Evolutionary conservation across 2,797 vertebrate genomes (phyloP), one percentile per base, ranked within the genome.

Genomic region (Crocodylus rhombifer): DNA sequence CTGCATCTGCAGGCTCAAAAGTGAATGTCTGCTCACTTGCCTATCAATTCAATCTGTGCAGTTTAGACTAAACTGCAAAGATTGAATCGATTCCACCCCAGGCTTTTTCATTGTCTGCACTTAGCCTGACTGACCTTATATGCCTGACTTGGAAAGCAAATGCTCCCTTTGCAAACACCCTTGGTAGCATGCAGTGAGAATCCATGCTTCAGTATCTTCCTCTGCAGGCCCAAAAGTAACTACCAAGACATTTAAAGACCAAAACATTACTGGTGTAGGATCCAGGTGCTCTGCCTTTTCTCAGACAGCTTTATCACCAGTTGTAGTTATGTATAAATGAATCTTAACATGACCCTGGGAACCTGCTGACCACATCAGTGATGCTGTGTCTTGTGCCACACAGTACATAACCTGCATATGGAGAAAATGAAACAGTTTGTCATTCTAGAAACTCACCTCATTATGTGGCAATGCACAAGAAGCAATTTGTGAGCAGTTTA

Each of bases 331-430:
- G 21, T 33, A 69, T 8, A 62, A 69, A 71, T 1, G 10, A 86
- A 65, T 14, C 57, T 78, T 11, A 57, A 2, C 0, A 1, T 56
- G 82, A 21, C 60, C 84, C 55, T 58, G 56, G 80, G 36, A 89
- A 36, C 62, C 15, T 1, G 2, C 69, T 73, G 86, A 33, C 63
- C 63, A 58, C 17, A 8, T 25, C 88, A 84, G 62, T 63, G 77
- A 51, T 33, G 77, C 80, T 82, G 30, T 58, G 42, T 58, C 33
- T 64, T 2, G 61, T 78, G 25, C 80, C 69, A 61, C 0, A 2
- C 58, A 28, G 63, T 82, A 36, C 86, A 91, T 88, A 89, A 78
- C 69, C 79, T 69, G 89, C 88, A 90, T 84, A 69, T 60, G 71
- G 86, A 90, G 87, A 56, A 33, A 85, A 73, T 10, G 25, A 18